Base-by-base conservation (phyloP, 2,888 invertebrate species). In the Parasteatoda lunata region DNA sequence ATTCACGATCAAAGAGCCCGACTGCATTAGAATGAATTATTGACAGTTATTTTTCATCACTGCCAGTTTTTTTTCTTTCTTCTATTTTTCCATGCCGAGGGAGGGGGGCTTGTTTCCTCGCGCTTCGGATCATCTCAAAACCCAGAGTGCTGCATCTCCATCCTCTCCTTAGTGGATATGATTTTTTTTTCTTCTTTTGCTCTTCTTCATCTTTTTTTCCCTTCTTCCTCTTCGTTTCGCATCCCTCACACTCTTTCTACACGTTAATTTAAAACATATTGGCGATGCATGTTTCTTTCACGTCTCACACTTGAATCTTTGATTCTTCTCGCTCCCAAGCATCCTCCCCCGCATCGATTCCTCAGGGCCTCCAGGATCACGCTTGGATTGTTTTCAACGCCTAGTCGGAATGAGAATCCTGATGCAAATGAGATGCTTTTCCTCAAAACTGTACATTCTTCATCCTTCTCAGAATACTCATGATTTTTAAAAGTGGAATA, bases 21-120 rank as follows among this genome's bases (percentile, higher is more conserved):
- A 87, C 86, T 87, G 82, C 82, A 87, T 87, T 87, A 87, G 82
- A 87, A 87, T 87, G 86, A 87, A 87, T 87, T 87, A 87, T 87
- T 87, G 86, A 87, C 86, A 87, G 86, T 87, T 87, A 87, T 87
- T 87, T 87, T 87, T 87, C 86, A 87, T 87, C 82, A 77, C 81
- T 71, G 78, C 71, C 76, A 65, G 59, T 72, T 45, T 49, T 47
- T 77, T 13, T 52, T 72, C 51, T 8, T 52, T 49, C 52, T 4
- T 11, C 45, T 45, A 11, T 69, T 69, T 69, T 69, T 69, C 47
- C 13, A n/a, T 70, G 73, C 54, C 77, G 59, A 64, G 54, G 70
- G 77, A 77, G 51, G 77, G 84, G 71, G 77, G 72, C 84, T 84
- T 85, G 84, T 79, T 80, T 80, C 80, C 80, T 86, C 76, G 69